Conservation (phyloP, 2,888 invertebrate species). For the Sarcophaga variegata region DNA sequence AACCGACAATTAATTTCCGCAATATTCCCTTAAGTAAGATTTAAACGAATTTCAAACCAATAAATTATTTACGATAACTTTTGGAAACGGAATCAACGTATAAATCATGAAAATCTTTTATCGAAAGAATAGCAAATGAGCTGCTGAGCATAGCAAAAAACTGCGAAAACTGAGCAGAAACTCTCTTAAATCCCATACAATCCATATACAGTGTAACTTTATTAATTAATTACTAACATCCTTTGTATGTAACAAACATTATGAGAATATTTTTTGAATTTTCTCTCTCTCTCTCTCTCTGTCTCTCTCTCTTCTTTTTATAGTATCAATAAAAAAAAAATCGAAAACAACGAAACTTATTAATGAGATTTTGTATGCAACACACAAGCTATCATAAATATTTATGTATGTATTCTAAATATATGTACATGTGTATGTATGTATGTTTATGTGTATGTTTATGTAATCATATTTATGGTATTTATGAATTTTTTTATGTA, state of each 20-base stretch:
- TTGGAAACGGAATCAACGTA: constrained; percentile 33
- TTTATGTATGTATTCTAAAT: not conserved
- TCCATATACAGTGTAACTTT: constrained; percentile 39
- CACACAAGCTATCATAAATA: constrained; percentile 10
- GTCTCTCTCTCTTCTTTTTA: not conserved
- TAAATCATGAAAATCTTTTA: constrained; percentile 51
- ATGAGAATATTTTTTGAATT: no score
- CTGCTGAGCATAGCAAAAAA: not conserved
- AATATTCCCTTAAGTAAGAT: constrained; percentile 51
- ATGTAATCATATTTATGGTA: not conserved
- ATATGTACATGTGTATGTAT: not conserved
- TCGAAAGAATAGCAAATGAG: not conserved
- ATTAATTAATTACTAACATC: constrained; percentile 67
- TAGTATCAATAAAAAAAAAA: not conserved
- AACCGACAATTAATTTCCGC: constrained; percentile 57
- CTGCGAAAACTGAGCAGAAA: not conserved
- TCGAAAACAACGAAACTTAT: constrained; percentile 35
- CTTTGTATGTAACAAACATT: constrained; percentile 29
- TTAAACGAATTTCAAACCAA: constrained; percentile 52
- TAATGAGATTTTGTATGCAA: constrained; percentile 49
- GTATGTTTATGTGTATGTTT: not conserved
- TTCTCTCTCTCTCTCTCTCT: no score
- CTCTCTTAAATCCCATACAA: constrained; percentile 5
- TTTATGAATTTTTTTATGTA: not conserved
- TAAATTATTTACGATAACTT: constrained; percentile 54